A percentile compares a stretch with the other conserved stretches of the same genome.
Conservation (phyloP, 2,888 invertebrate species). For the Ashinkailepas kermadecensis region DNA sequence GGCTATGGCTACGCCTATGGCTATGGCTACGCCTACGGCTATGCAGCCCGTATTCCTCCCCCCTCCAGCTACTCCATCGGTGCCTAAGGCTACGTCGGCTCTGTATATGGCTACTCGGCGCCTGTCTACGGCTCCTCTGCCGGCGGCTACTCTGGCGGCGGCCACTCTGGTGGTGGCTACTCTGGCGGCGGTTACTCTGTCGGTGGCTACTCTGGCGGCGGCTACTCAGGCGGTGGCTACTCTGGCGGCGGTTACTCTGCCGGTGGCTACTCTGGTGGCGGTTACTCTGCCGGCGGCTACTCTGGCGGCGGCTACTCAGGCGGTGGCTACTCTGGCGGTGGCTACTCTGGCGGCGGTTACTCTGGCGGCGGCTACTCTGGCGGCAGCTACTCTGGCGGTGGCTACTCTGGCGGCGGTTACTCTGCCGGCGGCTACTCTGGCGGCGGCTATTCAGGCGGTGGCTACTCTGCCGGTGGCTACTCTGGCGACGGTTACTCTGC, state of each 20-base stretch:
- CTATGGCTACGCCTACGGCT: too few relatives aligned
- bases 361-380: neutral
- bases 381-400: too few relatives aligned
- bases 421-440: neutral
- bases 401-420: neutral
- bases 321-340: neutral
- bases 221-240: neutral
- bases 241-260: neutral
- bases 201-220: neutral
- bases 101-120: too few relatives aligned
- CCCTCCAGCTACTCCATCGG: too few relatives aligned
- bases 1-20: too few relatives aligned
- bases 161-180: neutral
- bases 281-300: neutral
- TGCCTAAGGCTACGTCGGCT: too few relatives aligned
- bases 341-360: neutral
- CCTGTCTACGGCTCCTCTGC: neutral
- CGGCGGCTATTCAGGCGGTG: too few relatives aligned
- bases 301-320: neutral
- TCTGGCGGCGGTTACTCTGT: neutral
- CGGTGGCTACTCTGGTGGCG: neutral
- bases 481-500: too few relatives aligned
- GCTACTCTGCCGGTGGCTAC: neutral
- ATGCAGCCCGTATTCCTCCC: too few relatives aligned
- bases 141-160: neutral